Percentiles rank a stretch among this genome's conserved stretches.
phyloP scores from a whole-genome alignment of 64 coral and sea anemone genomes.

The Porites australiensis region DNA sequence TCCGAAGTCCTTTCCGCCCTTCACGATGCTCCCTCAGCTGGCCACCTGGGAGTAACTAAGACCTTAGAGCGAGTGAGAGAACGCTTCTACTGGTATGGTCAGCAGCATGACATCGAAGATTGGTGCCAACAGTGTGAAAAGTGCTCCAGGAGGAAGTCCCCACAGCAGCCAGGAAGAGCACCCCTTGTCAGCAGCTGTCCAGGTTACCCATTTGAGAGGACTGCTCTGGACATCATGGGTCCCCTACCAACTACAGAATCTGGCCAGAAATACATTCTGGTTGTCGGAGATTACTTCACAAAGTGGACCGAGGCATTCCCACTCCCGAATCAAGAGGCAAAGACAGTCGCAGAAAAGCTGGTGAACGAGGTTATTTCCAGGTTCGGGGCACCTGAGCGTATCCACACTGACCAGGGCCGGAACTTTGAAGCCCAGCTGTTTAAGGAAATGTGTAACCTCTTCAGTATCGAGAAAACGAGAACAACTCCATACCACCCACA shows the following conservation, averaged over 20 bases:
- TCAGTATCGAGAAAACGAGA: neutral
- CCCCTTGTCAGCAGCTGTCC: neutral
- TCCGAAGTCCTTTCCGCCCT: no score
- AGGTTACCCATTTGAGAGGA: neutral
- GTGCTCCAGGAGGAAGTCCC: neutral
- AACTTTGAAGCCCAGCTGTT: neutral
- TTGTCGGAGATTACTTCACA: slow-evolving; percentile 31
- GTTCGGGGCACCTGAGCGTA: neutral
- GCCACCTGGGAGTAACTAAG: slow-evolving; percentile 23
- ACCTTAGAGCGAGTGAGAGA: neutral
- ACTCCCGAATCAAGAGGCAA: slow-evolving; percentile 21
- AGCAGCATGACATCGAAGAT: neutral
- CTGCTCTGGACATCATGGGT: neutral
- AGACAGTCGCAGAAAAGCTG: slow-evolving; percentile 20
- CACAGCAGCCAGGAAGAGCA: neutral
- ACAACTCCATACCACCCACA: slow-evolving; percentile 16
- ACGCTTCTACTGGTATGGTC: neutral
- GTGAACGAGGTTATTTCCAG: slow-evolving; percentile 18
- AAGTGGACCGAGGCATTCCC: slow-evolving; percentile 40
- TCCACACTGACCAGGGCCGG: neutral
- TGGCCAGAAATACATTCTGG: slow-evolving; percentile 1
- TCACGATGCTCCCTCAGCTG: neutral
- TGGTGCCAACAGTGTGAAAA: neutral
- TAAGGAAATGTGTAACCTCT: neutral
- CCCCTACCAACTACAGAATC: neutral